Percentiles rank a stretch among this genome's conserved stretches.
phyloP scores from a whole-genome alignment of 2,113 vertebrate species.

The Tupaia tana region DNA sequence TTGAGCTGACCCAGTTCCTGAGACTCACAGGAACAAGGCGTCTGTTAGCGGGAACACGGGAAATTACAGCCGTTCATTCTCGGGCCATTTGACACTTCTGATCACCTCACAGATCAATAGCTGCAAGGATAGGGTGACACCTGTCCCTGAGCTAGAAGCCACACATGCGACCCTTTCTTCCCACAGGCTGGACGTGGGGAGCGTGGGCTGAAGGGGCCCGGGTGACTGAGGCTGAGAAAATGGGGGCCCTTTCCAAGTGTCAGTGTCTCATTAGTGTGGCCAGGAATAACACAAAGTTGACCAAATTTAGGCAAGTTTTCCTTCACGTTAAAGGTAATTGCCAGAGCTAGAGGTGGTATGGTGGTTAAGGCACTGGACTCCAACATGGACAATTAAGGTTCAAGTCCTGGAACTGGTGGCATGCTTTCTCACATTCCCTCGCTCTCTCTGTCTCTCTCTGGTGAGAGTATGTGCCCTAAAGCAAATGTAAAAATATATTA shows the following conservation, averaged over 20 bases:
- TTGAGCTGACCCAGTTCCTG: neutral
- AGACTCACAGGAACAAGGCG: neutral
- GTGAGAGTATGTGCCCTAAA: no score
- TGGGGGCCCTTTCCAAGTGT: neutral
- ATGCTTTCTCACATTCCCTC: no score
- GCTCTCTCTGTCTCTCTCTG: no score
- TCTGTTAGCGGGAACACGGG: neutral
- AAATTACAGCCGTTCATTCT: slow-evolving; percentile 46
- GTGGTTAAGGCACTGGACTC: no score
- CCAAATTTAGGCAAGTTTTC: neutral
- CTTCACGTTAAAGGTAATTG: neutral
- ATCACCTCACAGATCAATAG: slow-evolving; percentile 39
- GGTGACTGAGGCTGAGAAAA: neutral
- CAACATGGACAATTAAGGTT: no score
- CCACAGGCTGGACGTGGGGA: neutral
- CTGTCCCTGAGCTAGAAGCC: neutral
- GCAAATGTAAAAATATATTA: no score
- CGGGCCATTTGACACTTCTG: neutral
- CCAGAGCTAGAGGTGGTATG: no score
- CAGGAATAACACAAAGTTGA: neutral
- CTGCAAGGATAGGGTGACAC: neutral
- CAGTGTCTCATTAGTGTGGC: neutral
- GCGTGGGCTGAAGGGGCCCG: neutral
- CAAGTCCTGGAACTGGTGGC: no score
- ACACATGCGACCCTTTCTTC: neutral